These are phyloP conservation scores for Mythimna loreyi DNA, from an alignment of 2,888 invertebrate species.

Conservation along the genomic window DNA sequence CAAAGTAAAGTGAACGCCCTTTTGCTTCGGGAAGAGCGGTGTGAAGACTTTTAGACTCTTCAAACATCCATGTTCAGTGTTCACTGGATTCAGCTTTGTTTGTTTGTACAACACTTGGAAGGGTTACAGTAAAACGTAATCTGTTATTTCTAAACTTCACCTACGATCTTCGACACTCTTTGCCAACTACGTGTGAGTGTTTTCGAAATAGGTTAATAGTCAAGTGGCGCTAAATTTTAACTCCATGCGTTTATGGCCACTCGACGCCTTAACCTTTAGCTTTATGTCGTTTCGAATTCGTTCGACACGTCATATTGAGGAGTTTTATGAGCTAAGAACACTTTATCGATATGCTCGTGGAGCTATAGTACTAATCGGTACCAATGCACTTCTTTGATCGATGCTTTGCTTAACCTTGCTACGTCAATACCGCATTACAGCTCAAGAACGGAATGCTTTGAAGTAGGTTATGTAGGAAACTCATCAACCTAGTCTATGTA, in stretches of 20 bases:
- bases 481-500: background rate
- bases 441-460: slow-evolving; percentile 13
- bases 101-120: slow-evolving; percentile 34
- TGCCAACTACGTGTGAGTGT: slow-evolving; percentile 20
- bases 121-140: slow-evolving; percentile 14
- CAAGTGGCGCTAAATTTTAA: slow-evolving; percentile 44
- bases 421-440: slow-evolving; percentile 9
- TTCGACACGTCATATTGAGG: slow-evolving; percentile 45
- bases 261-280: slow-evolving; percentile 46
- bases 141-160: slow-evolving; percentile 5
- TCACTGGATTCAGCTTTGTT: slow-evolving; percentile 58
- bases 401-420: slow-evolving; percentile 31
- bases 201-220: slow-evolving; percentile 43
- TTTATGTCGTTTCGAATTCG: slow-evolving; percentile 49
- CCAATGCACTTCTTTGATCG: slow-evolving; percentile 36
- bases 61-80: slow-evolving; percentile 64
- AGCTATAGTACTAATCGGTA: slow-evolving; percentile 47
- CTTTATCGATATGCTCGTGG: slow-evolving; percentile 29
- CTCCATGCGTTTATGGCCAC: slow-evolving; percentile 33
- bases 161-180: slow-evolving; percentile 13
- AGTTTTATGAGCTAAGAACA: slow-evolving; percentile 38
- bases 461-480: no score
- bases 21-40: slow-evolving; percentile 74
- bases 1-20: slow-evolving; percentile 79
- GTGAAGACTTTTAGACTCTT: slow-evolving; percentile 74